Conservation (phyloP, 2,113 vertebrate genomes). For the Tichodroma muraria region DNA sequence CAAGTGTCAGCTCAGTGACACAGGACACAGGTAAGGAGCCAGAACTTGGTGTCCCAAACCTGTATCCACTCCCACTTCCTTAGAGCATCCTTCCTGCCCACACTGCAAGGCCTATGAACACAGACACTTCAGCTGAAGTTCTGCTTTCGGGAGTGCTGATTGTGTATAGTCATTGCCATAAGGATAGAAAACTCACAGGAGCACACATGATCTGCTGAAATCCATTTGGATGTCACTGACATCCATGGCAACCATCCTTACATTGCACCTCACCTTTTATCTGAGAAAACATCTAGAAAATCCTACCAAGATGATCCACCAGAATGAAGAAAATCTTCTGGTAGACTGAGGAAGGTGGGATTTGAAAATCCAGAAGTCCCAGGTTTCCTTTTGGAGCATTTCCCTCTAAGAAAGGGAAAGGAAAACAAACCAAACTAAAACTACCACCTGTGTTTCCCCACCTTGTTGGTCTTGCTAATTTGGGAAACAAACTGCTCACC, state of each 20-base stretch:
- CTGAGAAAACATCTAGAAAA: neutral
- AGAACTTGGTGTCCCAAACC: neutral
- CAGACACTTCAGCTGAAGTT: neutral
- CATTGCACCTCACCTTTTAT: fast-evolving
- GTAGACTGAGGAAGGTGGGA: neutral
- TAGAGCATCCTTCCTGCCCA: neutral
- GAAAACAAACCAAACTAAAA: neutral
- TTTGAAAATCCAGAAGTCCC: neutral
- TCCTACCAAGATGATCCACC: neutral
- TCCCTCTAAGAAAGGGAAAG: neutral
- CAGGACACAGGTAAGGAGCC: no score
- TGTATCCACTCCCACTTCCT: fast-evolving
- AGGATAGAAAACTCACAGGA: fast-evolving
- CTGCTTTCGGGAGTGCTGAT: neutral
- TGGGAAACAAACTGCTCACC: neutral
- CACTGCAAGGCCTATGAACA: fast-evolving
- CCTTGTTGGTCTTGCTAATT: neutral
- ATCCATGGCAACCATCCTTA: neutral
- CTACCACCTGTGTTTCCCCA: neutral
- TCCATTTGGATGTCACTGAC: neutral
- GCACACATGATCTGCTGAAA: fast-evolving
- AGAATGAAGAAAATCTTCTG: neutral
- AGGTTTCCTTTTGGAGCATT: neutral
- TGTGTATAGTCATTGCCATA: fast-evolving
- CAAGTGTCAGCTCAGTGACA: neutral